Conservation (phyloP, 2,797 vertebrate species). For the Acomys russatus region DNA sequence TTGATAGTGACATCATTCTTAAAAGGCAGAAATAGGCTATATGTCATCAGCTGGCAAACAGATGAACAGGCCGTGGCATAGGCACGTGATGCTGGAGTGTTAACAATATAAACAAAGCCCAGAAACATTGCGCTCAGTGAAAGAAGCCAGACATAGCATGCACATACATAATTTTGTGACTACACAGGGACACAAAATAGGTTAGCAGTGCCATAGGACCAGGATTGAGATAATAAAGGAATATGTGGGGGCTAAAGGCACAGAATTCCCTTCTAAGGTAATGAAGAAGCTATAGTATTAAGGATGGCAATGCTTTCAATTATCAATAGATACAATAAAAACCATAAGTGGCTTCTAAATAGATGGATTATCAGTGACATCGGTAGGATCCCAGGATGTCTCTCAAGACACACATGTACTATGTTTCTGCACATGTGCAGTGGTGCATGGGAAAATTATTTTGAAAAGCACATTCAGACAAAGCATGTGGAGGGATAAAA, state of each 20-base stretch:
- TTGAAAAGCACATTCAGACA: background rate
- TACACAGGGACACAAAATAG: background rate
- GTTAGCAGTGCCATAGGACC: background rate
- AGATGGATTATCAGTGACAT: background rate
- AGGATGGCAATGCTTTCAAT: background rate
- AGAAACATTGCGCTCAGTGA: background rate
- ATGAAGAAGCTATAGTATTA: conserved; percentile 22
- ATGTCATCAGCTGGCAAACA: background rate
- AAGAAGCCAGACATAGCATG: background rate
- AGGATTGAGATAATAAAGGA: background rate
- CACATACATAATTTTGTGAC: background rate
- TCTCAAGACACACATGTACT: background rate
- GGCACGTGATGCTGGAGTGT: background rate
- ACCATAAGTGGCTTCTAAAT: background rate
- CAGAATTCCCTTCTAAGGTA: background rate
- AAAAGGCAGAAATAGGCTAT: background rate
- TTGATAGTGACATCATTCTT: background rate
- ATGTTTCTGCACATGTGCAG: background rate
- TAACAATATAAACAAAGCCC: background rate
- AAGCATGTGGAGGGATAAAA: background rate
- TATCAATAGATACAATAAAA: conserved; percentile 39
- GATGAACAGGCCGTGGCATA: background rate
- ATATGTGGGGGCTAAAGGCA: background rate
- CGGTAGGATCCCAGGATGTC: background rate
- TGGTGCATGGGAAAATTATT: background rate